Evolutionary conservation across 2,797 vertebrate genomes (phyloP).

Genomic region (Cossypha niveicapilla): DNA sequence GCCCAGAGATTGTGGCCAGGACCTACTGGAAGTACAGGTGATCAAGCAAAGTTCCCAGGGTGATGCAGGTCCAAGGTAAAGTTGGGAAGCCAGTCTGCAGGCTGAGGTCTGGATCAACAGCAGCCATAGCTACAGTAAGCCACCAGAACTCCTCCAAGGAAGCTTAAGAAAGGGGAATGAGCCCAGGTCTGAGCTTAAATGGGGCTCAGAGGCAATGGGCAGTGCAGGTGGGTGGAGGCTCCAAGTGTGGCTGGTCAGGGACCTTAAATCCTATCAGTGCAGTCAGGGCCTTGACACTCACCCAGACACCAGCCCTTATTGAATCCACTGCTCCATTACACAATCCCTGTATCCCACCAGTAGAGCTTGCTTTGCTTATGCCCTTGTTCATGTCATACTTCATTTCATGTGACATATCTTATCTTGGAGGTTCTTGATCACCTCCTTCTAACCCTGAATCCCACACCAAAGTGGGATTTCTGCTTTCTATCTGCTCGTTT

Average conservation of each 20-base stretch:
- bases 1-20: not conserved
- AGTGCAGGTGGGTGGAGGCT: not conserved
- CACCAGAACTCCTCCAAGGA: not conserved
- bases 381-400: not conserved
- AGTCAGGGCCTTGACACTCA: not conserved
- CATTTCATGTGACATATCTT: not conserved
- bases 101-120: not conserved
- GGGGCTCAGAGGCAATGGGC: not conserved
- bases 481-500: not conserved
- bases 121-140: accelerated
- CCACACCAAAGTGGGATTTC: not conserved
- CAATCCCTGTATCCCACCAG: not conserved
- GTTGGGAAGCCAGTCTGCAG: not conserved
- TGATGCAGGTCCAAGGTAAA: not conserved
- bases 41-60: not conserved
- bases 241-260: not conserved
- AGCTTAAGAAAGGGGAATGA: accelerated
- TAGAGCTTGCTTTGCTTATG: not conserved
- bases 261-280: not conserved
- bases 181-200: not conserved
- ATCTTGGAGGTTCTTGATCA: not conserved
- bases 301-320: not conserved
- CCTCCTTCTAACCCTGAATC: not conserved
- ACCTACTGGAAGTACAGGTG: not conserved
- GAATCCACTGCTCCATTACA: not conserved